Base-by-base conservation (phyloP, 2,888 invertebrate genomes). In the Drosophila gaucha region DNA sequence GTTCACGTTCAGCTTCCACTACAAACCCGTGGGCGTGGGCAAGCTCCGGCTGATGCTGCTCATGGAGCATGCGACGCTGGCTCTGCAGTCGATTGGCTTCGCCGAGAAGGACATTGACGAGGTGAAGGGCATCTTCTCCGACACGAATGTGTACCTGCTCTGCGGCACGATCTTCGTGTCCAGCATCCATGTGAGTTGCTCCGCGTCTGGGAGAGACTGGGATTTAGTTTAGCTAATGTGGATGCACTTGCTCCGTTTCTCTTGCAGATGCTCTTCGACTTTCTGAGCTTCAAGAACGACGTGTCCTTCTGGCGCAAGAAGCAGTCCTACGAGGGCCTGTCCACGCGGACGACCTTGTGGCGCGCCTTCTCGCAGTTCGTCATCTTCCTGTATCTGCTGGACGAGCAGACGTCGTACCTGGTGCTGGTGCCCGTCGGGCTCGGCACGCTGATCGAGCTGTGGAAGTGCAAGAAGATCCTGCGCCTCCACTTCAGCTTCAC, bases 261-360 rank as follows among this genome's bases (percentile, higher is more conserved):
- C 9, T 31, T 20, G 31, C 94, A 99, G 97, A 92, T 99, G 67
- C 92, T 99, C 36, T 97, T 99, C 89, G 99, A 99, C 91, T 97
- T 99, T 90, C 93, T 99, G 54, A 98, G 99, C 0, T 98, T 99
- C 91, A 99, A 99, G 93, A 99, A 98, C 91, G 99, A 99, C 88
- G 96, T 99, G 0, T 94, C 94, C 56, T 99, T 99, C 91, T 99
- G 99, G 99, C 94, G 95, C 59, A 94, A 94, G 18, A 95, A 97
- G 88, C 94, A 94, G 28, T 96, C 96, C 0, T 95, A 99, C 92
- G 97, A 96, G 36, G 97, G 99, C 0, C 92, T 99, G 16, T 99
- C 99, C 0, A 94, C 95, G 2, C 94, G 97, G 64, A 96, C 97
- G 0, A 96, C 99, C 24, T 90, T 98, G 33, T 99, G 99, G 99